Percentiles rank a stretch among this genome's conserved stretches.
phyloP scores from a whole-genome alignment of 1,140 invertebrate genomes.

The Zaprionus kolodkinae region DNA sequence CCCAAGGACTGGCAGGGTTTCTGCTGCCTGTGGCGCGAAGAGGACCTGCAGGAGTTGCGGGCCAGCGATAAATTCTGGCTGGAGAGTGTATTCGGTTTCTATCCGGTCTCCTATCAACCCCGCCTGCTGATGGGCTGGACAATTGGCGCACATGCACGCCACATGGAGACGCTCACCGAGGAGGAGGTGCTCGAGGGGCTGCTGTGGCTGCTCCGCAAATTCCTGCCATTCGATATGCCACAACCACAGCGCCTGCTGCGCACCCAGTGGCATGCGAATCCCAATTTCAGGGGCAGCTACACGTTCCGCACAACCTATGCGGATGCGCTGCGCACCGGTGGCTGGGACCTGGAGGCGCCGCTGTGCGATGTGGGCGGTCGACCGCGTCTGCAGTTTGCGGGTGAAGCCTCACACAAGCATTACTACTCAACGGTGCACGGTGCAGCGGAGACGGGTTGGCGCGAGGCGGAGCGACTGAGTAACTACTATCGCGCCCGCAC shows the following conservation, averaged over 20 bases:
- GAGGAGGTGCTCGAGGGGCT: conserved; percentile 84
- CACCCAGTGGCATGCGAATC: conserved; percentile 88
- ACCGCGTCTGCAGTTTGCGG: conserved; percentile 89
- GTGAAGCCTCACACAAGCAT: conserved; percentile 88
- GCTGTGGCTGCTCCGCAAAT: conserved; percentile 84
- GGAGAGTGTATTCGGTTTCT: conserved; percentile 88
- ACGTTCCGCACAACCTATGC: conserved; percentile 87
- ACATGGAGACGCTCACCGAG: conserved; percentile 86
- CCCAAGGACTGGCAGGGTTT: conserved; percentile 84
- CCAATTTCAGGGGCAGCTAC: conserved; percentile 89
- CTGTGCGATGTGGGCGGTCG: conserved; percentile 84
- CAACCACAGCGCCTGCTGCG: conserved; percentile 66
- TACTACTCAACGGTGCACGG: conserved; percentile 92
- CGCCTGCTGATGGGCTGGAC: conserved; percentile 89
- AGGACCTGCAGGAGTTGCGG: conserved; percentile 82
- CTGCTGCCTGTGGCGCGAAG: conserved; percentile 85
- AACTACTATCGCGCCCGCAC: conserved; percentile 54
- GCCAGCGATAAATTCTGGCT: conserved; percentile 85
- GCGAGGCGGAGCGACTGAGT: conserved; percentile 88
- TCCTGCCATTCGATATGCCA: conserved; percentile 62
- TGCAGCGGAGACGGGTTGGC: conserved; percentile 90
- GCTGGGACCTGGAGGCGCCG: conserved; percentile 86
- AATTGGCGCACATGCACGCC: conserved; percentile 85
- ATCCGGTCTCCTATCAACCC: conserved; percentile 87
- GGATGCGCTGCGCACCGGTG: conserved; percentile 85